phyloP scores from a whole-genome alignment of 2,113 vertebrate genomes.

The Ptyas mucosa region DNA sequence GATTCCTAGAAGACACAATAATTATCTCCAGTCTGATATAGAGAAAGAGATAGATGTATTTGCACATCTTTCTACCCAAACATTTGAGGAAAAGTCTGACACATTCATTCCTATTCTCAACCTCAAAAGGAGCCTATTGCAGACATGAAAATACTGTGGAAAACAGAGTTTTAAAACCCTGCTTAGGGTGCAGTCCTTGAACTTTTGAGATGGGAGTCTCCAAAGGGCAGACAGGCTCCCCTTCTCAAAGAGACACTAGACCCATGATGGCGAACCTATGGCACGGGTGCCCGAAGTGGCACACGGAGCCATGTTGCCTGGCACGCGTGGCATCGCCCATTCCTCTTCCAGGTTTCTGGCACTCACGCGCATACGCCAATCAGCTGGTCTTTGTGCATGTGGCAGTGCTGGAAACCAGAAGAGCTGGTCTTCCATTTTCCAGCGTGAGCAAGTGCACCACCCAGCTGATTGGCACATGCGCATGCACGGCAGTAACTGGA shows the following conservation, averaged over 20 bases:
- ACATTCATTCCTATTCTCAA: constrained; percentile 10
- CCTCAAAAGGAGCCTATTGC: constrained; percentile 23
- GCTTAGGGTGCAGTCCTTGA: background rate
- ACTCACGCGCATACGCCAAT: too few species aligned
- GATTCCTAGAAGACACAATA: constrained; percentile 41
- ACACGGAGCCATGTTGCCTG: too few species aligned
- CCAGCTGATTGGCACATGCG: too few species aligned
- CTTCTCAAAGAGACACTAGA: background rate
- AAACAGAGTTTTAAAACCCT: background rate
- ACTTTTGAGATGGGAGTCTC: background rate
- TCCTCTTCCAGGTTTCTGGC: too few species aligned
- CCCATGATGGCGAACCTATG: too few species aligned
- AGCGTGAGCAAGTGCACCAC: too few species aligned
- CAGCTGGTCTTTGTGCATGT: too few species aligned
- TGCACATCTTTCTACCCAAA: constrained; percentile 33
- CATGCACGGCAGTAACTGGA: too few species aligned
- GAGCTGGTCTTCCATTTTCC: too few species aligned
- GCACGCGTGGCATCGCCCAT: too few species aligned
- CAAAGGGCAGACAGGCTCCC: background rate
- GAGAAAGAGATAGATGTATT: background rate
- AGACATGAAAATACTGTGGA: background rate
- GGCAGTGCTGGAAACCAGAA: too few species aligned
- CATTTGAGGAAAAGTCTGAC: background rate
- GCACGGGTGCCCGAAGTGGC: too few species aligned
- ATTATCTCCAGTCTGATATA: background rate